Conservation (phyloP, 2,888 invertebrate species). For the Campoplex capitator region DNA sequence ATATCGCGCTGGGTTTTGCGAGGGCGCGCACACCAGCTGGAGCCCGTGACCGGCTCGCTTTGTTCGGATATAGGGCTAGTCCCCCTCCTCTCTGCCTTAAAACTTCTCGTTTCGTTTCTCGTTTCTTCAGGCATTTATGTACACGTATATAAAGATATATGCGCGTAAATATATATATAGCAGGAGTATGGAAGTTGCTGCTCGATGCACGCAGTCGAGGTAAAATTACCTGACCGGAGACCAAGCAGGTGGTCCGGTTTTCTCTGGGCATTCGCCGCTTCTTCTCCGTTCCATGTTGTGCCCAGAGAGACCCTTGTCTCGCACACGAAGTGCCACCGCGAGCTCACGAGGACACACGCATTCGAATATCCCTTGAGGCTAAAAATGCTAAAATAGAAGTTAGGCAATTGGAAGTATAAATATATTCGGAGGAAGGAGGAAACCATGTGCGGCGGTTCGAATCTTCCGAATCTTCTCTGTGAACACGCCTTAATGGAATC, state of each 20-base stretch:
- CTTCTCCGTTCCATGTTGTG: slow-evolving; percentile 35
- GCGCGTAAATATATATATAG: background rate
- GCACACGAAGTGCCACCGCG: slow-evolving; percentile 34
- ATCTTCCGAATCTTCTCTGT: slow-evolving; percentile 15
- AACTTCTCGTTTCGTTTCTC: slow-evolving; percentile 52
- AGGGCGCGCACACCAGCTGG: slow-evolving; percentile 63
- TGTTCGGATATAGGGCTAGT: slow-evolving; percentile 54
- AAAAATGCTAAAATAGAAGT: slow-evolving; percentile 19
- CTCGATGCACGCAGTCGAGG: slow-evolving; percentile 57
- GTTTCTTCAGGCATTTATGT: slow-evolving; percentile 17
- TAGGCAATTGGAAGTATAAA: slow-evolving; percentile 30
- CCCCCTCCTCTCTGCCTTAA: slow-evolving; percentile 39
- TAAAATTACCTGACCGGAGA: slow-evolving; percentile 66
- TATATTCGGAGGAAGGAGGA: background rate
- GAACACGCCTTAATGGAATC: slow-evolving; percentile 27
- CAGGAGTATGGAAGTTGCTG: slow-evolving; percentile 6
- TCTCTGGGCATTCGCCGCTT: slow-evolving; percentile 52
- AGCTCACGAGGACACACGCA: slow-evolving; percentile 9
- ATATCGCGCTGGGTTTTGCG: slow-evolving; percentile 7
- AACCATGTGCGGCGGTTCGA: background rate
- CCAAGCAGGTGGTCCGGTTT: slow-evolving; percentile 66
- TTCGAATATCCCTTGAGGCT: slow-evolving; percentile 10
- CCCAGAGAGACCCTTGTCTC: background rate
- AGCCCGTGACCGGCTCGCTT: slow-evolving; percentile 64
- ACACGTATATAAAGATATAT: background rate